Base-by-base conservation (phyloP, 2,888 invertebrate species). In the Macrophya alboannulata region DNA sequence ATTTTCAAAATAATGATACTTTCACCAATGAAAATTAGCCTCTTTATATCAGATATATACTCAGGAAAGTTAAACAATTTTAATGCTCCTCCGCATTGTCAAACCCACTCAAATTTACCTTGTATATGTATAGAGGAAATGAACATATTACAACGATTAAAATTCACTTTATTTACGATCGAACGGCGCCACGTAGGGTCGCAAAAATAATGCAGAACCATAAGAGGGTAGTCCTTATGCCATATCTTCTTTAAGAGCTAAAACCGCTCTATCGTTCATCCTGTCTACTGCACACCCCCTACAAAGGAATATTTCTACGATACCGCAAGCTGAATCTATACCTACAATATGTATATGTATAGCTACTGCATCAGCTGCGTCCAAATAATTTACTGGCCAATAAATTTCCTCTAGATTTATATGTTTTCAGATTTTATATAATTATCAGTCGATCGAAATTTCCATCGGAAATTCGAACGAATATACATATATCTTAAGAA, bases 181-280 rank as follows among this genome's bases (percentile, higher is more conserved):
- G 17, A 68, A 12, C 68, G 15, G 17, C 31, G 12, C 15, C 43
- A 74, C n/a, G n/a, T 9, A 77, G 55, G 55, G 0, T 31, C 51
- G 31, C 21, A 6, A 55, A 77, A 77, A 77, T 51, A 55, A 62
- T 81, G 21, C 37, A 62, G 43, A 68, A 68, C 68, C 37, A 68
- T 68, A 37, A 25, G 21, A 55, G 55, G 55, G 77, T 25, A 21
- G 21, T 77, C 77, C 51, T 25, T 6, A 51, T n/a, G 55, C 6
- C 43, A 65, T 40, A 59, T 65, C 81, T 43, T 25, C 65, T 65
- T 62, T 9, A 65, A 59, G 62, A 59, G 62, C n/a, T n/a, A n/a
- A 55, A 55, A 81, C 25, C 37, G 40, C 81, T 81, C 81, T 81
- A 81, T 81, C 59, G 81, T 81, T 81, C 81, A 81, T 81, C 81